A percentile compares a stretch with the other conserved stretches of the same genome.
These are phyloP conservation scores for Antheraea pernyi DNA, from an alignment of 1,140 invertebrate species.

Conservation along the genomic window DNA sequence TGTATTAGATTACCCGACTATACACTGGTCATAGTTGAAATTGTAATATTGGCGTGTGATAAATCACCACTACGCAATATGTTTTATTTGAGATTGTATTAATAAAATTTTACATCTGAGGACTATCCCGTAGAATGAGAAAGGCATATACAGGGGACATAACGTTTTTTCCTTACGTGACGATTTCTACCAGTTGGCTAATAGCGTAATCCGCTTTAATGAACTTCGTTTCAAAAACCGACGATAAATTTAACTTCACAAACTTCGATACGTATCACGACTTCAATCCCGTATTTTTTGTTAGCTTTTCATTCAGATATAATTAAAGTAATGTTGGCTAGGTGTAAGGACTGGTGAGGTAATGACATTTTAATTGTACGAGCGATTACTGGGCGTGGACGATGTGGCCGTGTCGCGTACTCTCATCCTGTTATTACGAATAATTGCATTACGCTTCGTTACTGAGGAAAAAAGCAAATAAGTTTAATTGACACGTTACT, in stretches of 20 bases:
- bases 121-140: too few relatives aligned
- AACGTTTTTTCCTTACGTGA: too few relatives aligned
- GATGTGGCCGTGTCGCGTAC: slow-evolving; percentile 55
- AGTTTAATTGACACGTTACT: slow-evolving; percentile 71
- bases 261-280: slow-evolving; percentile 2
- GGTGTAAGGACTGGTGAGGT: slow-evolving; percentile 57
- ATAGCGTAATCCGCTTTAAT: too few relatives aligned
- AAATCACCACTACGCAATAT: too few relatives aligned
- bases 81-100: too few relatives aligned
- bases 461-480: slow-evolving; percentile 67
- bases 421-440: slow-evolving; percentile 75
- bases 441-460: slow-evolving; percentile 77
- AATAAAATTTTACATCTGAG: too few relatives aligned
- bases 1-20: too few relatives aligned
- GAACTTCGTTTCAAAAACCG: too few relatives aligned
- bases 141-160: too few relatives aligned
- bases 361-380: slow-evolving; percentile 74
- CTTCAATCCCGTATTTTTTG: slow-evolving; percentile 31
- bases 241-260: neutral
- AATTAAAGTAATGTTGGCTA: slow-evolving; percentile 64
- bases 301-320: slow-evolving; percentile 52
- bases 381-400: slow-evolving; percentile 55
- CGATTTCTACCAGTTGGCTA: too few relatives aligned
- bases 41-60: too few relatives aligned
- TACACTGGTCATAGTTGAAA: too few relatives aligned